Evolutionary conservation across 2,888 invertebrate species (phyloP).

Genomic region (Drosophila yooni): DNA sequence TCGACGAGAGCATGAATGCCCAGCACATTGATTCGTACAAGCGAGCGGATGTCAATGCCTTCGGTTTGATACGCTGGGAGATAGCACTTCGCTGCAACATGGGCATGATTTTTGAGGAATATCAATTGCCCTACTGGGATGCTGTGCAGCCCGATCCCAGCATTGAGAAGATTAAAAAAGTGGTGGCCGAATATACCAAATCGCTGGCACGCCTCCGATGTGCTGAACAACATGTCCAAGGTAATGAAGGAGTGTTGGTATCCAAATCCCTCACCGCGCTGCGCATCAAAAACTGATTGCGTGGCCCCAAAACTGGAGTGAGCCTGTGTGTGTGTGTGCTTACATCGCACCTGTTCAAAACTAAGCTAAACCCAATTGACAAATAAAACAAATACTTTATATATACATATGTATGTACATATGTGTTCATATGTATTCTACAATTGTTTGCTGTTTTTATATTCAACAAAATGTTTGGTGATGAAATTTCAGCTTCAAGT

Average conservation of each 20-base stretch:
- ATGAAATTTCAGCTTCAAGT: slow-evolving; percentile 4
- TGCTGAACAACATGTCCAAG: slow-evolving; percentile 93
- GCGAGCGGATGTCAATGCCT: slow-evolving; percentile 98
- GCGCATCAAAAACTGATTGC: slow-evolving; percentile 91
- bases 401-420: not conserved
- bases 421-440: not conserved
- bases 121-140: slow-evolving; percentile 98
- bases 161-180: slow-evolving; percentile 97
- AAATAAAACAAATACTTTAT: too few relatives aligned
- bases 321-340: not conserved
- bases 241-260: slow-evolving; percentile 99
- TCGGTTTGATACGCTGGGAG: slow-evolving; percentile 99
- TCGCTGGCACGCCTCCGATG: slow-evolving; percentile 94
- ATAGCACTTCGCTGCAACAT: slow-evolving; percentile 94
- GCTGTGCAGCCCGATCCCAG: slow-evolving; percentile 97
- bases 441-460: not conserved
- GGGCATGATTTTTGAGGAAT: slow-evolving; percentile 94
- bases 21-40: slow-evolving; percentile 97
- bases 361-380: too few relatives aligned
- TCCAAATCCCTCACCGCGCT: slow-evolving; percentile 97
- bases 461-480: not conserved
- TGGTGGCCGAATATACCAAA: slow-evolving; percentile 96
- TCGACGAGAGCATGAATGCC: slow-evolving; percentile 87
- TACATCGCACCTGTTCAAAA: too few relatives aligned
- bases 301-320: slow-evolving; percentile 23